phyloP scores from a whole-genome alignment of 1,140 invertebrate species.

The Drosophila lacertosa region DNA sequence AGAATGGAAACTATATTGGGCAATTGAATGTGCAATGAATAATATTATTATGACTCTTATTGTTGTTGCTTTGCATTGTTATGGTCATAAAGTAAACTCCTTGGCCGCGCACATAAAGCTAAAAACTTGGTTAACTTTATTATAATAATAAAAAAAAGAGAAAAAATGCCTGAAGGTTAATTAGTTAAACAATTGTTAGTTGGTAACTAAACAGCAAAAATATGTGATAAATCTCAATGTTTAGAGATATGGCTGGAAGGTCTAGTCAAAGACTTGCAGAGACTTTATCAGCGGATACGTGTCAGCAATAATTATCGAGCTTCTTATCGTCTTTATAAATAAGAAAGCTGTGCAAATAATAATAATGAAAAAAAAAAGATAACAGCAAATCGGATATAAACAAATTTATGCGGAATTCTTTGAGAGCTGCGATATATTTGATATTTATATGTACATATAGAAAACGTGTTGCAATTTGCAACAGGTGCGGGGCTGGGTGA shows the following conservation, averaged over 20 bases:
- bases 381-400: constrained; percentile 28
- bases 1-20: constrained; percentile 63
- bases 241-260: background rate
- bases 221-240: constrained; percentile 1
- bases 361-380: background rate
- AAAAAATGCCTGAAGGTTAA: constrained; percentile 28
- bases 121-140: constrained; percentile 9
- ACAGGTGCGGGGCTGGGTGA: constrained; percentile 41
- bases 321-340: constrained; percentile 33
- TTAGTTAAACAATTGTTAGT: constrained; percentile 22
- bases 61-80: constrained; percentile 7
- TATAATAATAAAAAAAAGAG: constrained; percentile 1
- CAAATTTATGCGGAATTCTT: constrained; percentile 26
- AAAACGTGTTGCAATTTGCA: constrained; percentile 52
- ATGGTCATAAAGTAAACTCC: constrained; percentile 11
- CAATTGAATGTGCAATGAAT: constrained; percentile 25
- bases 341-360: constrained; percentile 36
- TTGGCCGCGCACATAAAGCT: constrained; percentile 4
- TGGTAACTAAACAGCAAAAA: background rate
- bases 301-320: constrained; percentile 32
- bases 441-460: background rate
- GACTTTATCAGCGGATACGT: constrained; percentile 24
- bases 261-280: background rate
- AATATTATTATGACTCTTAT: constrained; percentile 13
- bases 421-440: constrained; percentile 1